Base-by-base conservation (phyloP, 1,140 invertebrate species). In the Camponotus vicinus region DNA sequence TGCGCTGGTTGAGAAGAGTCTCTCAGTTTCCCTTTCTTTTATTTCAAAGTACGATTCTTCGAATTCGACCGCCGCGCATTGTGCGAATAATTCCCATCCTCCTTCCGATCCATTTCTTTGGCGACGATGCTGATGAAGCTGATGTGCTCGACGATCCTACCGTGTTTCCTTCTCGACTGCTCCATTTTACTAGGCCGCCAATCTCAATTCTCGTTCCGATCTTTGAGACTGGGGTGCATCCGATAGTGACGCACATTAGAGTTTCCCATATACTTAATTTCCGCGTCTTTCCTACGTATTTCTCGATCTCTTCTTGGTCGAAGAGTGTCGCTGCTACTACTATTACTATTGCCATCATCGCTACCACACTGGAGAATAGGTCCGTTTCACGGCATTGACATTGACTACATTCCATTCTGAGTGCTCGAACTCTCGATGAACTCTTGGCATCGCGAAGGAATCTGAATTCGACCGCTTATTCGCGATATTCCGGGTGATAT, bases 351-450 rank as follows among this genome's bases (percentile, higher is more conserved):
- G 61, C 13, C 11, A 37, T 15, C 8, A 42, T 45, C 21, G 57
- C 21, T 1, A 18, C 37, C n/a, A 78, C 76, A 79, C 37, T 80
- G 52, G 37, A 83, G n/a, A 61, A 11, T 83, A 83, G 79, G 79
- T 61, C 79, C 79, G 69, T 83, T 83, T 73, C 79, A 75, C 79
- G 69, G 52, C 79, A 27, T 27, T 27, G 21, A 83, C 61, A 75
- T 40, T 40, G 37, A 13, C 3, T 83, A 32, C 42, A 21, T 75
- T 61, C 69, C 42, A 49, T 34, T 63, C 27, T 52, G 15, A 57
- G 49, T 32, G 66, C 21, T 18, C 57, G 59, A 57, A 80, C 21
- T 80, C 21, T 80, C 21, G 40, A 75, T 45, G 34, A 52, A 70
- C 49, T 52, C 49, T 52, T 52, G 1, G 55, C 40, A 55, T 59